Percentiles rank a stretch among this genome's conserved stretches.
Evolutionary conservation across 2,888 invertebrate genomes (phyloP).

Genomic region (Eulithis testata): DNA sequence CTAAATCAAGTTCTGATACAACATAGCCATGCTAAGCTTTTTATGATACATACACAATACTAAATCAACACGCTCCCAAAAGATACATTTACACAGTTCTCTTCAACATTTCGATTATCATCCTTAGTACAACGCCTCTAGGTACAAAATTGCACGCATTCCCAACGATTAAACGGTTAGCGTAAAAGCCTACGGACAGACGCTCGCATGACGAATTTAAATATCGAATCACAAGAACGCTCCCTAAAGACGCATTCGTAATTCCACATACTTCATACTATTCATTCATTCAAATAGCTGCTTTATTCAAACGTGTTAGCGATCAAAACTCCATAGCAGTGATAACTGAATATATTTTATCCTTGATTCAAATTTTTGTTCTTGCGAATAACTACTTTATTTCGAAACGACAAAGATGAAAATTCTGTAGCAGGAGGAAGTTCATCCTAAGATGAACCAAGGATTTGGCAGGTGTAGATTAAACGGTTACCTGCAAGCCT

Average conservation of each 20-base stretch:
- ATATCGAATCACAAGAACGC: constrained; percentile 23
- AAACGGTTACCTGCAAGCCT: constrained; percentile 56
- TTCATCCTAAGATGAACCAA: constrained; percentile 44
- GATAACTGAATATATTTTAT: constrained; percentile 12
- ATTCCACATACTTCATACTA: constrained; percentile 13
- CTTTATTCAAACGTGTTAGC: constrained; percentile 1
- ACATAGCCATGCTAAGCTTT: neutral
- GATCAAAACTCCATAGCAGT: constrained; percentile 22
- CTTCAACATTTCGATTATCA: neutral
- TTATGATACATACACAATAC: neutral
- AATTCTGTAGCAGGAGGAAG: constrained; percentile 18
- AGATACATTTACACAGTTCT: neutral
- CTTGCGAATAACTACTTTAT: constrained; percentile 2
- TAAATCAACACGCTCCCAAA: neutral
- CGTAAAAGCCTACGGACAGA: constrained; percentile 18
- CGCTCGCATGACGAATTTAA: constrained; percentile 26
- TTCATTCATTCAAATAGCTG: neutral
- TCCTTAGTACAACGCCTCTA: neutral
- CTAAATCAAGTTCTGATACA: neutral
- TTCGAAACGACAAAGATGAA: constrained; percentile 12
- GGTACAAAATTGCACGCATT: constrained; percentile 8
- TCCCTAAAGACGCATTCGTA: constrained; percentile 18
- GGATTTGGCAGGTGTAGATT: constrained; percentile 53
- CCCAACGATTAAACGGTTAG: constrained; percentile 4
- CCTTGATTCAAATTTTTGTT: constrained; percentile 3